These are phyloP conservation scores for Molanna angustata DNA, from an alignment of 2,888 invertebrate genomes.

Conservation along the genomic window DNA sequence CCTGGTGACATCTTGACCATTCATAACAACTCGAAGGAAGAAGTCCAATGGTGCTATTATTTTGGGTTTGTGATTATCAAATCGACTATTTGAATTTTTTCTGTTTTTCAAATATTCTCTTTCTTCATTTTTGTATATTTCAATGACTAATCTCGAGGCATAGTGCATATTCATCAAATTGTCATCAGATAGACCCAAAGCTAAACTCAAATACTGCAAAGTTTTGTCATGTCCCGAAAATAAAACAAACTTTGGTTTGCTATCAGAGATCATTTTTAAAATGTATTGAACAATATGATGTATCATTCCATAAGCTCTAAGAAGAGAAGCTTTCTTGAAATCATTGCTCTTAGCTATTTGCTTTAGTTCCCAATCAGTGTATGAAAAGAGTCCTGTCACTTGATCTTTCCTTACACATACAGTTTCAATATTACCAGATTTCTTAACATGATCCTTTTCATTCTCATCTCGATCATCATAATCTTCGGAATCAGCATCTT, in stretches of 20 bases:
- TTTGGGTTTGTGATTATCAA: slow-evolving; percentile 16
- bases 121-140: slow-evolving; percentile 75
- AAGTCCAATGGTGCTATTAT: slow-evolving; percentile 61
- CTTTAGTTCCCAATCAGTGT: slow-evolving; percentile 76
- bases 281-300: slow-evolving; percentile 79
- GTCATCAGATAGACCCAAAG: slow-evolving; percentile 68
- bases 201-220: slow-evolving; percentile 76
- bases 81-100: slow-evolving; percentile 9
- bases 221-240: slow-evolving; percentile 94
- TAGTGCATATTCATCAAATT: slow-evolving; percentile 74
- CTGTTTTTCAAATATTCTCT: slow-evolving; percentile 47
- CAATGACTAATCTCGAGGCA: slow-evolving; percentile 83
- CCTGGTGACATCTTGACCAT: slow-evolving; percentile 83
- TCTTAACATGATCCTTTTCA: slow-evolving; percentile 21
- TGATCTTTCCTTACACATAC: slow-evolving; percentile 68
- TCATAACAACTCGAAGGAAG: slow-evolving; percentile 79
- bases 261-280: slow-evolving; percentile 76
- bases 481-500: slow-evolving; percentile 47
- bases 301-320: slow-evolving; percentile 80
- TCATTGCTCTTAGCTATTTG: slow-evolving; percentile 60
- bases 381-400: slow-evolving; percentile 75
- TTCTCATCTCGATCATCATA: slow-evolving; percentile 26
- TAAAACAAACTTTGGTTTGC: slow-evolving; percentile 69
- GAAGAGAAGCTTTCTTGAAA: slow-evolving; percentile 63
- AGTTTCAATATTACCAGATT: slow-evolving; percentile 42